Base-by-base conservation (phyloP, 2,797 vertebrate species). In the Peromyscus nudipes region DNA sequence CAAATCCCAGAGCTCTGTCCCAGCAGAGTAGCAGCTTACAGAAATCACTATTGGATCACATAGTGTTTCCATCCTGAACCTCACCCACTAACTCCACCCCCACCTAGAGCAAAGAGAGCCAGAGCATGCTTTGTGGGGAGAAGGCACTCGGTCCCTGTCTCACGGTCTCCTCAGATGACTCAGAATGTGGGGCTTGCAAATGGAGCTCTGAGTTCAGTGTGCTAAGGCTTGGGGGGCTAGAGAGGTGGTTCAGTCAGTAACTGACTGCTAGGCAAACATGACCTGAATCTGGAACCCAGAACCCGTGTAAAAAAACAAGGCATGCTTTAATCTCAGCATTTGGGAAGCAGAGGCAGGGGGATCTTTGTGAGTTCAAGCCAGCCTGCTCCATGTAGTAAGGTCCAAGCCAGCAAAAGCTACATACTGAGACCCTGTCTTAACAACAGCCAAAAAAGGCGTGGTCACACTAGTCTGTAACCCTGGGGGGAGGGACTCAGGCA, bases 21-120 rank as follows among this genome's bases (percentile, higher is more conserved):
- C 80, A 49, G 97, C 95, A 97, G 97, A 71, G 96, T 92, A 93
- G 98, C 98, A 98, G 98, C 98, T 98, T 98, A 98, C 98, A 98
- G 97, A 98, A 98, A 96, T 98, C 96, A 98, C 98, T 97, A 97
- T 97, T 98, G 98, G 97, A 96, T 98, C 98, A 98, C 97, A 96
- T 92, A 97, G 95, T 97, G 95, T 97, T 98, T 98, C 17, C 64
- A 93, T 93, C 89, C 64, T 46, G 37, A 95, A 91, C 92, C 91
- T 93, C 67, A 79, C 67, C 79, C 65, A 77, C 34, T 25, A 34
- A 13, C 82, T 34, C 62, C 27, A 19, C 55, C 21, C 49, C 43
- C 43, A 31, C 43, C 17, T 86, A 0, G 87, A 91, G 92, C 97
- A 95, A 40, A 95, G 49, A 95, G 91, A 91, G 75, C 5, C 1